Evolutionary conservation across 2,888 invertebrate species (phyloP).

Genomic region (Nemotelus nigrinus): DNA sequence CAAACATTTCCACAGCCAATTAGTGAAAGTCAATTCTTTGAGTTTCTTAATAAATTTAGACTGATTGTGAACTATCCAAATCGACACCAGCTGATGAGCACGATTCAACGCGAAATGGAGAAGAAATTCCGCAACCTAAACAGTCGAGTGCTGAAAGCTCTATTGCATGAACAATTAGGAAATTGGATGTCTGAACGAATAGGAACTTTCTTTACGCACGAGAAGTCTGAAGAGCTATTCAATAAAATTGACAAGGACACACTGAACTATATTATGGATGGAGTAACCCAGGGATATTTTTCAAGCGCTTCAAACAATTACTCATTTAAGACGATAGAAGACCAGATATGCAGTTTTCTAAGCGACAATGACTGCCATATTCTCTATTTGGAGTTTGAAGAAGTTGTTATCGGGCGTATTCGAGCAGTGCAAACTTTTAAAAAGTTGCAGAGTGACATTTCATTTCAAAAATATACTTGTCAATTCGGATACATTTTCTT

Average conservation of each 20-base stretch:
- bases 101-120: slow-evolving; percentile 4
- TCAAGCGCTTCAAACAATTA: neutral
- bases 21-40: neutral
- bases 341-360: neutral
- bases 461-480: neutral
- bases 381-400: slow-evolving; percentile 24
- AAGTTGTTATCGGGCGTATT: neutral
- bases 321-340: neutral
- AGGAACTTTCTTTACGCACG: slow-evolving; percentile 15
- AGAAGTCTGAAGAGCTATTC: slow-evolving; percentile 10
- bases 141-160: neutral
- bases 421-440: slow-evolving; percentile 23
- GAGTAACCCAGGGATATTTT: slow-evolving; percentile 15
- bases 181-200: slow-evolving; percentile 26
- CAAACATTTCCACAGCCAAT: slow-evolving; percentile 14
- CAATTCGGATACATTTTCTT: slow-evolving; percentile 29
- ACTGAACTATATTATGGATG: neutral
- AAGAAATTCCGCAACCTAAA: slow-evolving; percentile 11
- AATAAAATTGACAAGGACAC: neutral
- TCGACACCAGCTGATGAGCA: neutral
- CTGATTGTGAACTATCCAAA: slow-evolving; percentile 29
- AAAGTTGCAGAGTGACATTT: neutral
- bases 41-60: slow-evolving; percentile 23
- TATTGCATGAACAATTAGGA: neutral
- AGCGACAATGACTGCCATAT: neutral